Evolutionary conservation across 2,888 invertebrate species (phyloP).

Genomic region (Orthosia incerta): DNA sequence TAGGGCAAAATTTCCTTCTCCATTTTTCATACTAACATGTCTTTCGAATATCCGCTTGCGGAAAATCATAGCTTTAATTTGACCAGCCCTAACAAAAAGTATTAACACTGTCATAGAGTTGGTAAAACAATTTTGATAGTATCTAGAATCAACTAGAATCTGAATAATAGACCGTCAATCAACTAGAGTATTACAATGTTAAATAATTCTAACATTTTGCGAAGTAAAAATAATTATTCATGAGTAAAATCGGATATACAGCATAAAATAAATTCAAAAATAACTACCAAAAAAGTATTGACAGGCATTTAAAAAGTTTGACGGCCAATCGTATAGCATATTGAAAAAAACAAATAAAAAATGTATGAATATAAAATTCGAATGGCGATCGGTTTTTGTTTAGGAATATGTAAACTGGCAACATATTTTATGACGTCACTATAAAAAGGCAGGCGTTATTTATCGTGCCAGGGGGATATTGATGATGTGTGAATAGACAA

Average conservation of each 20-base stretch:
- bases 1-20: no score
- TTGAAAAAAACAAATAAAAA: conserved; percentile 32
- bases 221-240: conserved; percentile 22
- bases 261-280: conserved; percentile 6
- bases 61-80: no score
- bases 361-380: conserved; percentile 37
- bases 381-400: conserved; percentile 34
- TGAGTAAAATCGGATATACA: conserved; percentile 22
- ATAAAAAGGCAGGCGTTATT: conserved; percentile 18
- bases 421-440: conserved; percentile 25
- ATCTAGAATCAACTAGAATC: background rate
- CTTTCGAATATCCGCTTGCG: no score
- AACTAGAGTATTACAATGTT: background rate
- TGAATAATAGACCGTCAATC: background rate
- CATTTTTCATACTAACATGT: no score
- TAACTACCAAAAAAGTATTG: conserved; percentile 2
- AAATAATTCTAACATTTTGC: background rate
- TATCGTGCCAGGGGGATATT: conserved; percentile 2
- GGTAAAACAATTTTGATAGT: background rate
- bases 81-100: no score
- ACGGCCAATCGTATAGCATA: conserved; percentile 34
- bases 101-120: no score
- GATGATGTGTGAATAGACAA: conserved; percentile 6
- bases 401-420: conserved; percentile 27
- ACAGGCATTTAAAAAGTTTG: conserved; percentile 39